phyloP scores from a whole-genome alignment of 2,888 invertebrate genomes.

The Drosophila neonasuta region DNA sequence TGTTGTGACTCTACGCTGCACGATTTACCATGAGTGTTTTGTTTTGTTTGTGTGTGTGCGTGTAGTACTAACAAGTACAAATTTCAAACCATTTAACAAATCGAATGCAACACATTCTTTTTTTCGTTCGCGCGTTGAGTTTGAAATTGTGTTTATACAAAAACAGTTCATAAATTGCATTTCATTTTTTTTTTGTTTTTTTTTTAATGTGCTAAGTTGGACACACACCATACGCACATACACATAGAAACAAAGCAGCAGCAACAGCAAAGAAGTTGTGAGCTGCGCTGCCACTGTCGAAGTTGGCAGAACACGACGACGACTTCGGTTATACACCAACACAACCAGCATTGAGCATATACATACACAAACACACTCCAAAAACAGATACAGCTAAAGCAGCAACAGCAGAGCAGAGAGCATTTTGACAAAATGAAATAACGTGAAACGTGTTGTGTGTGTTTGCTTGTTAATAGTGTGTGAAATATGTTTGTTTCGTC shows the following conservation, averaged over 20 bases:
- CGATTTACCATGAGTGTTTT: constrained; percentile 31
- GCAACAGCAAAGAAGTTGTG: constrained; percentile 42
- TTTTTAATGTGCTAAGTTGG: constrained; percentile 45
- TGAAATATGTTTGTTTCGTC: constrained; percentile 22
- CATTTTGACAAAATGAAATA: constrained; percentile 39
- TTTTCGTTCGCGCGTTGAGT: constrained; percentile 14
- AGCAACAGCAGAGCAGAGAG: constrained; percentile 22
- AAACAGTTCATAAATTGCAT: constrained; percentile 6
- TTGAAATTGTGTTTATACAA: neutral
- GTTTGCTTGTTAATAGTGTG: constrained; percentile 11
- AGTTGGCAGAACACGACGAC: constrained; percentile 45
- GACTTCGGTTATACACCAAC: constrained; percentile 50
- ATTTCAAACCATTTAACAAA: constrained; percentile 44
- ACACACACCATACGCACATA: constrained; percentile 37
- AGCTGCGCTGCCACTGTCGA: constrained; percentile 36
- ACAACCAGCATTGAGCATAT: constrained; percentile 55
- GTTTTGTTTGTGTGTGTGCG: constrained; percentile 20
- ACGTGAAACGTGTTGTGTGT: constrained; percentile 52
- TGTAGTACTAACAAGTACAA: constrained; percentile 39
- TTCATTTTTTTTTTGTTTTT: constrained; percentile 37
- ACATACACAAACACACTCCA: constrained; percentile 51
- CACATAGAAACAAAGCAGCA: constrained; percentile 28
- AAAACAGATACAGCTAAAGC: constrained; percentile 38
- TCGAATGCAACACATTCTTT: constrained; percentile 26
- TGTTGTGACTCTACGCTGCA: constrained; percentile 35